Evolutionary conservation across 2,797 vertebrate species (phyloP).

Genomic region (Crypturellus tataupa): DNA sequence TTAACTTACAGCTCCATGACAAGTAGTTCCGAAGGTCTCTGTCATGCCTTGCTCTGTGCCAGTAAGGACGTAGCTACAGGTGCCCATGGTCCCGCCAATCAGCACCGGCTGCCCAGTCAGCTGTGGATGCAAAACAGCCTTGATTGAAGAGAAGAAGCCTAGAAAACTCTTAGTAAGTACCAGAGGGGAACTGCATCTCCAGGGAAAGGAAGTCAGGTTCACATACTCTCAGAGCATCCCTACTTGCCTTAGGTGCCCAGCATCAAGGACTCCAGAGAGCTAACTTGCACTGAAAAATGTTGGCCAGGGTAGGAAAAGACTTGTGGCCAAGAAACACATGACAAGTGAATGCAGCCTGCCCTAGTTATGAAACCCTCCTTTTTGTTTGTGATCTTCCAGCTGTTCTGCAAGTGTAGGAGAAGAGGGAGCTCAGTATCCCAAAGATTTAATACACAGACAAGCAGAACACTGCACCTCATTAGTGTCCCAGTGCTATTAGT

Average conservation of each 20-base stretch:
- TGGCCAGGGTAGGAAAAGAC: neutral
- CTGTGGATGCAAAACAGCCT: slow-evolving; percentile 76
- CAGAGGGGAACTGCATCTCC: neutral
- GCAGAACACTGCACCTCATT: neutral
- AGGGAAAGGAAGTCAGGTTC: neutral
- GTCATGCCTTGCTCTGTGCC: slow-evolving; percentile 98
- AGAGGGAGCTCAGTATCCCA: neutral
- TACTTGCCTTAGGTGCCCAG: neutral
- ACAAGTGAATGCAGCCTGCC: neutral
- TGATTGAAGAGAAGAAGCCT: neutral
- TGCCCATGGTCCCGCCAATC: slow-evolving; percentile 98
- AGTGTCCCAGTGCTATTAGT: neutral
- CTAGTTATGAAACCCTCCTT: neutral
- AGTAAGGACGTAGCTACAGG: slow-evolving; percentile 97
- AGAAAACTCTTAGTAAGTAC: neutral
- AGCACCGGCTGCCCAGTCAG: slow-evolving; percentile 96
- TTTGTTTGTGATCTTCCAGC: neutral
- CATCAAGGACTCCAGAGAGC: neutral
- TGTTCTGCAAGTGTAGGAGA: neutral
- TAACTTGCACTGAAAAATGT: neutral
- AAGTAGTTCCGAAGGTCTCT: slow-evolving; percentile 97
- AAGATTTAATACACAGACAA: neutral
- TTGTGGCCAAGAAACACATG: neutral
- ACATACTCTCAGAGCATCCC: neutral
- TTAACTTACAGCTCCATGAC: slow-evolving; percentile 93